Conservation (phyloP, 2,888 invertebrate genomes). For the Plebejus anna region DNA sequence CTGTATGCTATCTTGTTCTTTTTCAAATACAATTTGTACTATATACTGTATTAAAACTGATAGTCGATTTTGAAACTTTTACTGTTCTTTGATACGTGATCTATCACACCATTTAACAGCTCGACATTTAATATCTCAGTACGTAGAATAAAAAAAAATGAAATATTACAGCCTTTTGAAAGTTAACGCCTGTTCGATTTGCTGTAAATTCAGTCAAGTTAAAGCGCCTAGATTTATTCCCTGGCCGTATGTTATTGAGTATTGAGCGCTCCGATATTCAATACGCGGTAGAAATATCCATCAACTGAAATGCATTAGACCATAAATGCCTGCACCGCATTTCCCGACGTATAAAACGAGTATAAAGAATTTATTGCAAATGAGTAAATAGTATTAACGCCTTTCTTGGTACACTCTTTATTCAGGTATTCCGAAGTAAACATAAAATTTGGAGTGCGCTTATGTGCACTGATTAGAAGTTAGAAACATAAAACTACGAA, state of each 20-base stretch:
- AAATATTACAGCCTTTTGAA: not conserved
- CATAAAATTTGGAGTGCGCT: not conserved
- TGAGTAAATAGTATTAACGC: constrained; percentile 10
- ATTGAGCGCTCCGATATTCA: constrained; percentile 18
- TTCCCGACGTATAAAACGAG: constrained; percentile 9
- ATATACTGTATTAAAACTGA: too few relatives aligned
- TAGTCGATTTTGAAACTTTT: not conserved
- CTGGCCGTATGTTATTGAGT: constrained; percentile 8
- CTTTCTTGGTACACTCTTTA: constrained; percentile 2
- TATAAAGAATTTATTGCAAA: constrained; percentile 22
- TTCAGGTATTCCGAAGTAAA: constrained; percentile 1
- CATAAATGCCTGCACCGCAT: constrained; percentile 14
- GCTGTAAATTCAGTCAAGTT: constrained; percentile 6
- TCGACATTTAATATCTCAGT: not conserved
- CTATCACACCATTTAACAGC: not conserved
- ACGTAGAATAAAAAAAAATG: not conserved
- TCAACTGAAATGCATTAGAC: constrained; percentile 23
- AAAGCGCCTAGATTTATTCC: constrained; percentile 10
- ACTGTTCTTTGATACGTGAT: not conserved
- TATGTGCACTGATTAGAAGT: not conserved
- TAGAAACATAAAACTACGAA: not conserved
- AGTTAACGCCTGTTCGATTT: not conserved
- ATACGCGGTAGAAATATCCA: constrained; percentile 16
- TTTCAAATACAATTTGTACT: not conserved
- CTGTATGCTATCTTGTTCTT: not conserved